These are phyloP conservation scores for Ylistrum balloti DNA, from an alignment of 1,140 invertebrate species.

Conservation along the genomic window DNA sequence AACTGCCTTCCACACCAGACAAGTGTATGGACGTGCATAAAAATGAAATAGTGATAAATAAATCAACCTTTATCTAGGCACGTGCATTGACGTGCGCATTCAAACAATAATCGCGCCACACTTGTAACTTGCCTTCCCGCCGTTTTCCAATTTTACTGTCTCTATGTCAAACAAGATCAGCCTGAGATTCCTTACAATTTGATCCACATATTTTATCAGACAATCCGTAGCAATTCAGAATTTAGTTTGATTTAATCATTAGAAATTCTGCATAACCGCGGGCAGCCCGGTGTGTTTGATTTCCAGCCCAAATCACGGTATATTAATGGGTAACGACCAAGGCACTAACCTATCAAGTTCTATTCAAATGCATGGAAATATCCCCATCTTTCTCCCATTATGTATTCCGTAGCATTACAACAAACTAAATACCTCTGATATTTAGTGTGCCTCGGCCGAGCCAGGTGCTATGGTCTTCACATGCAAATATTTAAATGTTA, in stretches of 20 bases:
- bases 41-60: slow-evolving; percentile 29
- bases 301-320: slow-evolving; percentile 6
- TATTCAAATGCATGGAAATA: slow-evolving; percentile 39
- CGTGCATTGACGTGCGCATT: slow-evolving; percentile 7
- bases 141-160: neutral
- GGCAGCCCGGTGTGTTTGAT: slow-evolving; percentile 2
- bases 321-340: neutral
- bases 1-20: neutral
- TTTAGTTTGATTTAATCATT: slow-evolving; percentile 40
- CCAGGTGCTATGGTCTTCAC: neutral
- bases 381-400: slow-evolving; percentile 21
- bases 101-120: slow-evolving; percentile 32
- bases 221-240: neutral
- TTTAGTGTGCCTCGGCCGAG: neutral
- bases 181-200: neutral
- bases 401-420: slow-evolving; percentile 8
- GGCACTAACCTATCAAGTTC: neutral
- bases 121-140: slow-evolving; percentile 23
- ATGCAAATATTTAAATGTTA: slow-evolving; percentile 29
- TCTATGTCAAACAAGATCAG: slow-evolving; percentile 11
- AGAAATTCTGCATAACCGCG: slow-evolving; percentile 31
- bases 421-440: slow-evolving; percentile 39
- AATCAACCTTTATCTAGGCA: slow-evolving; percentile 15
- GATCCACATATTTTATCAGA: neutral
- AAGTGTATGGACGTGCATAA: neutral